Evolutionary conservation across 2,113 vertebrate species (phyloP).

Genomic region (Onychorhynchus coronatus): DNA sequence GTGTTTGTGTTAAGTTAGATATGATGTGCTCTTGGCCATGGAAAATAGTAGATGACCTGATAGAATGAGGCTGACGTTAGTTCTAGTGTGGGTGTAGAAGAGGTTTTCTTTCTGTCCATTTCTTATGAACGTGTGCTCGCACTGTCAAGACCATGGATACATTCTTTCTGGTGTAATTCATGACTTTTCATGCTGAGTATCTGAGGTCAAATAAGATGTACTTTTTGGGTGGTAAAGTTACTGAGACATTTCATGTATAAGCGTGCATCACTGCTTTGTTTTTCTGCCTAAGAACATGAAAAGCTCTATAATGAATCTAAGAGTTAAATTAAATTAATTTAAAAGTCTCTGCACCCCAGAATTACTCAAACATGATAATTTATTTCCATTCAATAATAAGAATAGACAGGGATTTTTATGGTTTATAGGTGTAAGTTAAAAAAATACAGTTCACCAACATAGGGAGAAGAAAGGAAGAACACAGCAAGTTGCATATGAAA

Average conservation of each 20-base stretch:
- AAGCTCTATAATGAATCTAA: not conserved
- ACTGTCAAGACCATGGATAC: not conserved
- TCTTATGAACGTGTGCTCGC: not conserved
- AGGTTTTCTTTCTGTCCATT: not conserved
- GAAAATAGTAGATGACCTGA: not conserved
- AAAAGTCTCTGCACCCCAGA: not conserved
- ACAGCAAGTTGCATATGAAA: not conserved
- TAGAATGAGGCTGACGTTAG: fast-evolving
- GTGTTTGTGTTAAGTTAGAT: not conserved
- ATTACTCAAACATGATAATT: not conserved
- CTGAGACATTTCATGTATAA: not conserved
- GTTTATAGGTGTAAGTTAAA: not conserved
- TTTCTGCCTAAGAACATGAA: not conserved
- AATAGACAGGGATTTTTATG: not conserved
- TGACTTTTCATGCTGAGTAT: not conserved
- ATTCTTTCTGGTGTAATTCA: not conserved
- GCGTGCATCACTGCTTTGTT: not conserved
- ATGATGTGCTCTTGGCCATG: not conserved
- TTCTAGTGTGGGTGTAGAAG: not conserved
- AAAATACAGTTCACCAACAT: not conserved
- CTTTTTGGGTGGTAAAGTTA: not conserved
- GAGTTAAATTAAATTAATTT: not conserved
- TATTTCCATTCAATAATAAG: not conserved
- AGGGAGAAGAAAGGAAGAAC: not conserved
- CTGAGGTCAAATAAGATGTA: not conserved